These are phyloP conservation scores for Typhlomys cinereus DNA, from an alignment of 2,113 vertebrate species.

Conservation along the genomic window DNA sequence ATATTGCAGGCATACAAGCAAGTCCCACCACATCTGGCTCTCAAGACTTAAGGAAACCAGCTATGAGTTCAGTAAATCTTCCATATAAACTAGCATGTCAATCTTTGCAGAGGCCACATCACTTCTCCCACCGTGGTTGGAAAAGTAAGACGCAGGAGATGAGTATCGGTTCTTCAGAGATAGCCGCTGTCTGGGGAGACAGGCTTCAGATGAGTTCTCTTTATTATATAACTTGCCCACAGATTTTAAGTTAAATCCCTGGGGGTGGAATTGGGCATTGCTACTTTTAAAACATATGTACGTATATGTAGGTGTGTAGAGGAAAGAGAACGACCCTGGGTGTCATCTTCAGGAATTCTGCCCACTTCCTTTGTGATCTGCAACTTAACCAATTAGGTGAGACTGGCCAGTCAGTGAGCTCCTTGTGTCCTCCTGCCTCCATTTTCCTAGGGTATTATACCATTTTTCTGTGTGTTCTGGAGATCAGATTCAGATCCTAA, in stretches of 20 bases:
- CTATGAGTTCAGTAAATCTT: neutral
- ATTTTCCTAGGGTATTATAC: too few species aligned
- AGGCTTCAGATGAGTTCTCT: neutral
- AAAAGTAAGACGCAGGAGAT: neutral
- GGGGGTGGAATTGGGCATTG: neutral
- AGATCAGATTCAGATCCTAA: neutral
- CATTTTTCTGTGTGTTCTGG: neutral
- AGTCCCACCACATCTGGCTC: too few species aligned
- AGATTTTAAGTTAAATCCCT: neutral
- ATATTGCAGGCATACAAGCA: neutral
- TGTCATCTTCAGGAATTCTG: too few species aligned
- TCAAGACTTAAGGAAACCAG: neutral
- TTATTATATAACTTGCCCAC: rapidly evolving
- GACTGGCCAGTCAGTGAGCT: too few species aligned
- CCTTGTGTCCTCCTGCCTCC: too few species aligned
- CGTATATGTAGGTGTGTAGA: neutral
- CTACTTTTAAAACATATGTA: neutral
- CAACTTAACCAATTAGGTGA: too few species aligned
- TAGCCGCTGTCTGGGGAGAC: neutral
- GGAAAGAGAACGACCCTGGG: neutral
- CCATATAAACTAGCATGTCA: neutral
- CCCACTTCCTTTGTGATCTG: too few species aligned
- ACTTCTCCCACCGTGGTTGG: neutral
- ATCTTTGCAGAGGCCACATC: neutral
- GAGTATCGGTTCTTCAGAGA: neutral